Evolutionary conservation across 1,140 invertebrate species (phyloP).

Genomic region (Eumaeus atala): DNA sequence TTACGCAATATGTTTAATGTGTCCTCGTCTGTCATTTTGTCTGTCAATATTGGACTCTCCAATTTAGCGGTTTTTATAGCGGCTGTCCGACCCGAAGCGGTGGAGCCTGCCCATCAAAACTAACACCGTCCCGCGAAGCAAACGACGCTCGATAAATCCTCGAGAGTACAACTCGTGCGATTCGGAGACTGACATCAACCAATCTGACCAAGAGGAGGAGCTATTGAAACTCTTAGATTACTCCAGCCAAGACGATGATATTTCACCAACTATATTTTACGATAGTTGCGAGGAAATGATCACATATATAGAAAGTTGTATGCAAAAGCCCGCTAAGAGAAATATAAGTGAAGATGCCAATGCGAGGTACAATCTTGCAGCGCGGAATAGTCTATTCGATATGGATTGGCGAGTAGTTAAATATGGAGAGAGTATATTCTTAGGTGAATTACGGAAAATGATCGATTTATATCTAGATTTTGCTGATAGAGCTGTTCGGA

Average conservation of each 20-base stretch:
- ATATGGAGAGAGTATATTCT: slow-evolving; percentile 67
- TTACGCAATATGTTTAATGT: slow-evolving; percentile 9
- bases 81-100: slow-evolving; percentile 54
- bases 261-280: slow-evolving; percentile 61
- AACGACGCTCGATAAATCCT: slow-evolving; percentile 41
- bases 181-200: slow-evolving; percentile 84
- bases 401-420: slow-evolving; percentile 70
- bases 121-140: slow-evolving; percentile 41
- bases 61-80: slow-evolving; percentile 44
- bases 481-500: slow-evolving; percentile 41
- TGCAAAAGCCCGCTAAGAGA: slow-evolving; percentile 34
- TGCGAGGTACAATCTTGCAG: slow-evolving; percentile 51
- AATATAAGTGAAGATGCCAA: slow-evolving; percentile 45
- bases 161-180: slow-evolving; percentile 69
- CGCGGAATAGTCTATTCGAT: slow-evolving; percentile 55
- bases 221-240: slow-evolving; percentile 78
- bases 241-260: slow-evolving; percentile 70
- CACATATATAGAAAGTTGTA: slow-evolving; percentile 53
- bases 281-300: slow-evolving; percentile 62
- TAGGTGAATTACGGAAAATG: slow-evolving; percentile 61
- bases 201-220: slow-evolving; percentile 88
- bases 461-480: slow-evolving; percentile 49
- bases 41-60: slow-evolving; percentile 65
- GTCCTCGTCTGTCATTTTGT: slow-evolving; percentile 27
- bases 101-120: slow-evolving; percentile 65